phyloP scores from a whole-genome alignment of 1,140 invertebrate species.

The Drosophila willistoni region DNA sequence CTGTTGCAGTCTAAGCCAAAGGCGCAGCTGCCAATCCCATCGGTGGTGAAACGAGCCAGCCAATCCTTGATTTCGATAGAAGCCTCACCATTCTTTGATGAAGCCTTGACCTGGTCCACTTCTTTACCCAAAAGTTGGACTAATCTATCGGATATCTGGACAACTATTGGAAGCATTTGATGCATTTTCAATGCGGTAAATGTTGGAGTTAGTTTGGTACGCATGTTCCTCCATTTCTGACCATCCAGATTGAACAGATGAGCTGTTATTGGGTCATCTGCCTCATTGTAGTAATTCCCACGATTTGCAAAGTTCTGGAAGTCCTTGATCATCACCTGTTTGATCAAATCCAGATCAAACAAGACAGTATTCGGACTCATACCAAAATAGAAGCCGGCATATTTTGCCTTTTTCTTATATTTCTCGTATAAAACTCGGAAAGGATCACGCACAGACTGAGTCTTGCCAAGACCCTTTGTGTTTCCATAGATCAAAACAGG shows the following conservation, averaged over 20 bases:
- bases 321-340: slow-evolving; percentile 85
- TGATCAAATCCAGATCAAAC: slow-evolving; percentile 85
- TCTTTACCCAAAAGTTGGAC: slow-evolving; percentile 61
- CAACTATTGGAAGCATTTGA: slow-evolving; percentile 83
- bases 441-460: slow-evolving; percentile 25
- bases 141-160: slow-evolving; percentile 71
- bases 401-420: slow-evolving; percentile 58
- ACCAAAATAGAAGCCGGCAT: slow-evolving; percentile 57
- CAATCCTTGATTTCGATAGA: slow-evolving; percentile 79
- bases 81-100: background rate
- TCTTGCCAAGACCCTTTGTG: slow-evolving; percentile 43
- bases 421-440: slow-evolving; percentile 73
- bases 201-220: slow-evolving; percentile 84
- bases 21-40: slow-evolving; percentile 85
- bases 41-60: slow-evolving; percentile 85
- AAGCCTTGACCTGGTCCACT: background rate
- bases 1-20: slow-evolving; percentile 86
- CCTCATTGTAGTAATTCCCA: slow-evolving; percentile 82
- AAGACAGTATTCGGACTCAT: slow-evolving; percentile 39
- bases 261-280: slow-evolving; percentile 83
- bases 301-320: slow-evolving; percentile 84
- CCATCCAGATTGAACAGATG: slow-evolving; percentile 83
- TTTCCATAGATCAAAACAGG: slow-evolving; percentile 78
- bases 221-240: slow-evolving; percentile 84
- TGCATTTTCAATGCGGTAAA: slow-evolving; percentile 86